A percentile compares a stretch with the other conserved stretches of the same genome.
Evolutionary conservation across 2,113 vertebrate species (phyloP).

Genomic region (Stegostoma tigrinum): DNA sequence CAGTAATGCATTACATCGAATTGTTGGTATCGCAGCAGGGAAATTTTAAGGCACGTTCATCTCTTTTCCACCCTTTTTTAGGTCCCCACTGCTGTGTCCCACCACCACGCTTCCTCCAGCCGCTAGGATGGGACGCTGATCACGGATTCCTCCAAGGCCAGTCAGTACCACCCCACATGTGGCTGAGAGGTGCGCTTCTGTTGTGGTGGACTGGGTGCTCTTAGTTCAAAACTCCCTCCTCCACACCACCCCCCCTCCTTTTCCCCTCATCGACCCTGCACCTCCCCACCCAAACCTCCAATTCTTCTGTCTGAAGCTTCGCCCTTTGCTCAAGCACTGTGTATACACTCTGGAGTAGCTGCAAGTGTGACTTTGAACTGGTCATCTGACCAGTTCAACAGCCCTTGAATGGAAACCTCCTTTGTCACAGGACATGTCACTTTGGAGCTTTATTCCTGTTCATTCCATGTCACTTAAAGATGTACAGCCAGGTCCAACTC

Average conservation of each 20-base stretch:
- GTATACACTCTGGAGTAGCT: too few relatives aligned
- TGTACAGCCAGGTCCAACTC: too few relatives aligned
- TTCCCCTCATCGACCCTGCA: not conserved
- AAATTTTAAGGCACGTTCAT: not conserved
- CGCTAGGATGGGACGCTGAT: not conserved
- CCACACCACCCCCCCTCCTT: not conserved
- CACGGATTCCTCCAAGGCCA: not conserved
- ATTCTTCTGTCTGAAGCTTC: not conserved
- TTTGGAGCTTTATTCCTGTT: not conserved
- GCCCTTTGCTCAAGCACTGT: not conserved
- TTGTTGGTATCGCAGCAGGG: not conserved
- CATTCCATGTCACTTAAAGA: not conserved
- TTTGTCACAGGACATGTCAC: not conserved
- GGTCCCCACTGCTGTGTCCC: constrained; percentile 26
- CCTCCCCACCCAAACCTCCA: not conserved
- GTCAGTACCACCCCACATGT: not conserved
- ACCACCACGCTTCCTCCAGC: constrained; percentile 6
- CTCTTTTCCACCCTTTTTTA: not conserved
- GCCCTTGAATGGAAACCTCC: not conserved
- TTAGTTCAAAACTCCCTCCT: not conserved
- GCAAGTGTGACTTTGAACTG: not conserved
- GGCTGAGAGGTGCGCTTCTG: constrained; percentile 22
- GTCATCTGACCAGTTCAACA: not conserved
- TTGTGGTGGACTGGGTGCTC: not conserved
- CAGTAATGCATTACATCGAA: not conserved